These are phyloP conservation scores for Megaleporinus macrocephalus DNA, from an alignment of 2,113 vertebrate species.

Conservation along the genomic window DNA sequence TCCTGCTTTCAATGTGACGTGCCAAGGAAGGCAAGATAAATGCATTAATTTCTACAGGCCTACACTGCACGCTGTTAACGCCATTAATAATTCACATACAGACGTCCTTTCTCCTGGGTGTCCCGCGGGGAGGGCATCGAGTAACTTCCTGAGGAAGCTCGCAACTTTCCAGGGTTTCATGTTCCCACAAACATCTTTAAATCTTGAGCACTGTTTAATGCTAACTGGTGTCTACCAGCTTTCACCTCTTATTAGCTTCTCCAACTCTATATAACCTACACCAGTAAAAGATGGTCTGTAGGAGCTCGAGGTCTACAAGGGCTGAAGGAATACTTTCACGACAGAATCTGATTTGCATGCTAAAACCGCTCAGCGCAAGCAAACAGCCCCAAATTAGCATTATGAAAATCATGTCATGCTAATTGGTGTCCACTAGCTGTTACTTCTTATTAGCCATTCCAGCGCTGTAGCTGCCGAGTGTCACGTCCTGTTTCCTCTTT, in stretches of 20 bases:
- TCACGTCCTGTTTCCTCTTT: background rate
- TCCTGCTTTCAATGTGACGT: background rate
- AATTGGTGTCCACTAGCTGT: background rate
- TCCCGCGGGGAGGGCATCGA: background rate
- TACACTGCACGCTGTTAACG: background rate
- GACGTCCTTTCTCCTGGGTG: background rate
- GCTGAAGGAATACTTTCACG: background rate
- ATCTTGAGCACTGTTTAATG: no score
- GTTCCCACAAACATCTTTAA: background rate
- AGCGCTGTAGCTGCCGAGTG: background rate
- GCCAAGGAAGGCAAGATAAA: background rate
- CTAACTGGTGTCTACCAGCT: background rate
- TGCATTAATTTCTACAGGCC: background rate
- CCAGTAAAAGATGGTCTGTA: background rate
- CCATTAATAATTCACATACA: constrained; percentile 43
- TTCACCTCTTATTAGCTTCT: background rate
- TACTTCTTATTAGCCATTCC: background rate
- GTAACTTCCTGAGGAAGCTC: background rate
- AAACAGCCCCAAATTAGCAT: background rate
- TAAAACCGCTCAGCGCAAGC: background rate
- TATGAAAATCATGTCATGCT: background rate
- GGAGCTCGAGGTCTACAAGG: background rate
- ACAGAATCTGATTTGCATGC: background rate
- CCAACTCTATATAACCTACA: background rate
- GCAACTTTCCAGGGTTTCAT: background rate